Conservation (phyloP, 2,797 vertebrate genomes). For the Gadopsis marmoratus region DNA sequence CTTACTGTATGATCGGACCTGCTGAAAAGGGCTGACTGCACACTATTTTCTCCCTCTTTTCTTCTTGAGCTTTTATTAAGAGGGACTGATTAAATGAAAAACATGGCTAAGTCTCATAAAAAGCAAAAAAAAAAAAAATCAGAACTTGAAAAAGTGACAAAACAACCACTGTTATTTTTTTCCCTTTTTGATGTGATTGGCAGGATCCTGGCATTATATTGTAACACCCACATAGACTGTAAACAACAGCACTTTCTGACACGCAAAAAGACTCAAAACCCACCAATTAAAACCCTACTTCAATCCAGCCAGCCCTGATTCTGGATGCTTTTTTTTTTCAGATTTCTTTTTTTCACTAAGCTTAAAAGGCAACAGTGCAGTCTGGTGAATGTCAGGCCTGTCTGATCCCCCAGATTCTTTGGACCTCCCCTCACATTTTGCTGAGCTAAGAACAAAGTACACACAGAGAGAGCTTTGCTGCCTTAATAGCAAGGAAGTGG, state of each 20-base stretch:
- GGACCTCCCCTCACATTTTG: constrained; percentile 82
- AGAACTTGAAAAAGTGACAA: constrained; percentile 54
- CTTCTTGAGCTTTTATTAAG: constrained; percentile 72
- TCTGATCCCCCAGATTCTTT: constrained; percentile 81
- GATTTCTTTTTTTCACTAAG: constrained; percentile 52
- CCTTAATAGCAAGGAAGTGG: constrained; percentile 82
- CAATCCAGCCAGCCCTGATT: constrained; percentile 67
- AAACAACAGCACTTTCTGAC: constrained; percentile 84
- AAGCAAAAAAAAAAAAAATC: constrained; percentile 58
- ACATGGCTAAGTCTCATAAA: constrained; percentile 69
- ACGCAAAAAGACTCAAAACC: constrained; percentile 81
- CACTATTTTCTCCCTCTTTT: constrained; percentile 58
- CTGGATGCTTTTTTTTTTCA: constrained; percentile 48
- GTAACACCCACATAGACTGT: constrained; percentile 79
- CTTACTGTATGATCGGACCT: constrained; percentile 80
- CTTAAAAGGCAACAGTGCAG: constrained; percentile 77
- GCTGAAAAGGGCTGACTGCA: constrained; percentile 79
- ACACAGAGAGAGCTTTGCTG: constrained; percentile 78
- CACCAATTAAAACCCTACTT: constrained; percentile 82
- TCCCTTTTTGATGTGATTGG: constrained; percentile 75
- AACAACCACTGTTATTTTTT: constrained; percentile 60
- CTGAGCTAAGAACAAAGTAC: constrained; percentile 86
- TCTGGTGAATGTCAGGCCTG: constrained; percentile 82
- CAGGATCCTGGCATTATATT: constrained; percentile 74
- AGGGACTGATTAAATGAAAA: constrained; percentile 76